A percentile compares a stretch with the other conserved stretches of the same genome.
phyloP scores from a whole-genome alignment of 2,888 invertebrate species.

The Craniophora ligustri region DNA sequence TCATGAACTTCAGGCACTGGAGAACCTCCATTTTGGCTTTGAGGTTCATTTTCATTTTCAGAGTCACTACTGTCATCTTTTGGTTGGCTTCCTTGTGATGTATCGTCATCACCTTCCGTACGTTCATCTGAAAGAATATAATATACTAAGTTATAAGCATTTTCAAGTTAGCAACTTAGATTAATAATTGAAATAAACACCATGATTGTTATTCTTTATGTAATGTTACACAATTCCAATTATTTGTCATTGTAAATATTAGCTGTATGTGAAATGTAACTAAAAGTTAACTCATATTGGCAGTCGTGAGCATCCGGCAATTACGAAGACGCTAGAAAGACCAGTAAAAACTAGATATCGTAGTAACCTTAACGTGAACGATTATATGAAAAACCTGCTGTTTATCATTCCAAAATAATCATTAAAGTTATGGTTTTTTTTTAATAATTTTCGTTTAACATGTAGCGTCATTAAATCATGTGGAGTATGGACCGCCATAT shows the following conservation, averaged over 20 bases:
- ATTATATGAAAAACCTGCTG: conserved; percentile 57
- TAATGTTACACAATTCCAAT: conserved; percentile 27
- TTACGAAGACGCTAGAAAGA: conserved; percentile 72
- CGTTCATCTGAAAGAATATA: conserved; percentile 77
- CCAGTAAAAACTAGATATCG: conserved; percentile 73
- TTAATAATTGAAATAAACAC: conserved; percentile 15
- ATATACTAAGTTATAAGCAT: conserved; percentile 19
- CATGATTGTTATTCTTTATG: conserved; percentile 10
- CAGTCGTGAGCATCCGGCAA: conserved; percentile 64
- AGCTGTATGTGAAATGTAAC: conserved; percentile 43
- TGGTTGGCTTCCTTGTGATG: conserved; percentile 84
- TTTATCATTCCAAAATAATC: conserved; percentile 38
- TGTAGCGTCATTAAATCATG: conserved; percentile 87
- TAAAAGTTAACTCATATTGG: conserved; percentile 51
- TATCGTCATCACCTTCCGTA: conserved; percentile 85
- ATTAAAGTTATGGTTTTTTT: conserved; percentile 57
- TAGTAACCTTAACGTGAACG: conserved; percentile 75
- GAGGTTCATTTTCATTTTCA: conserved; percentile 76
- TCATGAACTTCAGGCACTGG: conserved; percentile 85
- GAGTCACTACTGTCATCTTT: conserved; percentile 84
- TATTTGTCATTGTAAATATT: conserved; percentile 25
- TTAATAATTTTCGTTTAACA: conserved; percentile 68
- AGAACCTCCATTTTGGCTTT: conserved; percentile 80
- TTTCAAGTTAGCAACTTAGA: conserved; percentile 10
- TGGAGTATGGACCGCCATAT: conserved; percentile 88